Evolutionary conservation across 23 tunicate genomes (phyloP), one percentile per base, ranked within the genome.

Genomic region (Phallusia fumigata): DNA sequence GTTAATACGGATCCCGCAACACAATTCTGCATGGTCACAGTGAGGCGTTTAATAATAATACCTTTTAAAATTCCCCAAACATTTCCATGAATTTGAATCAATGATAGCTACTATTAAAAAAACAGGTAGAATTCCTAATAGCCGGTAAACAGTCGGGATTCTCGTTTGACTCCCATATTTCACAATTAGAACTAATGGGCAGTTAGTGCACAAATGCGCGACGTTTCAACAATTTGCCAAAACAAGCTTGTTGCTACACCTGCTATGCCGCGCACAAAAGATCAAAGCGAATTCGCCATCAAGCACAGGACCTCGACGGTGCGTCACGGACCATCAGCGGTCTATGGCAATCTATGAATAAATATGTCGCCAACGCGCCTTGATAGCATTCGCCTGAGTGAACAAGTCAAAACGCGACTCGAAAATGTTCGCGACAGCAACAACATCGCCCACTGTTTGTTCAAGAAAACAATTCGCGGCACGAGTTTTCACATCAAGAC

Each of bases 331-430:
- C 69, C 69, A 58, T 22, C 69, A 58, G 69, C 11, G 16, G 28
- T 58, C 28, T 6, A 58, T 21, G 69, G 13, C 69, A 58, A 58
- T 24, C 69, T 58, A 58, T 58, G 69, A 58, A 58, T 58, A 58
- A 58, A 58, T 58, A 58, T 58, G 69, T 58, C 69, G 69, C 69
- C 28, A 58, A 58, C 69, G 69, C 15, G 69, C 26, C 69, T 58
- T 58, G 69, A 58, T 58, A 58, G 69, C 69, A 1, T 21, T 16
- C 69, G 69, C 69, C 69, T 58, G 15, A 58, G 5, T 58, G 69
- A 22, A 5, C 69, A 58, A 22, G 69, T 13, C 1, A 58, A 58
- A 58, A 58, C 69, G 69, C 26, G 28, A 58, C 28, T 22, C 69
- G 69, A 58, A 58, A 58, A 58, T 58, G 69, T 58, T 13, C 8